Evolutionary conservation across 2,888 invertebrate species (phyloP), one percentile per base, ranked within the genome.

Genomic region (Tetheella fluctuosa): DNA sequence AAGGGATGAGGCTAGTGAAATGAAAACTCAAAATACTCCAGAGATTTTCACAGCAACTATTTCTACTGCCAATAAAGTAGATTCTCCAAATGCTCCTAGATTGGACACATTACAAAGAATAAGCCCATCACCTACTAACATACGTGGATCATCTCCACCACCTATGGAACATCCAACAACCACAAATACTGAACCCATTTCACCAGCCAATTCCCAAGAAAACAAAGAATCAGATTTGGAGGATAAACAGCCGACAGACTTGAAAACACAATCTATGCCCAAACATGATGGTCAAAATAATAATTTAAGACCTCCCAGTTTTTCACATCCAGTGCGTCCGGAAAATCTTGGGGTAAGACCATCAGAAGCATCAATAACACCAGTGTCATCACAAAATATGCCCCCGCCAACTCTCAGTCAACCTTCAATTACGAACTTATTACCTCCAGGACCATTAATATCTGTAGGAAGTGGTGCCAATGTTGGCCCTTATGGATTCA

Each of bases 401-500:
- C 90, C 89, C 37, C 91, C 92, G 59, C 91, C 90, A 48, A 74
- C 90, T 39, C 88, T 94, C 8, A 93, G 90, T 48, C 95, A 95
- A 76, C 91, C 94, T 25, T 93, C 95, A 15, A 84, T 95, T 59
- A 90, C 94, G 52, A 94, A 93, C 28, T 80, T 95, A 52, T 84
- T 95, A 83, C 94, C 94, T 62, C 94, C 94, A 58, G 94, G 94
- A 52, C 94, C 95, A 71, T 80, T 95, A 66, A 94, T 95, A 71
- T 94, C 95, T 48, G 94, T 95, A 7, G 95, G 95, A 59, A 94
- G 93, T 76, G 90, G 91, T 59, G 82, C 94, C 57, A 93, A 94
- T 74, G 93, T 94, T 71, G 93, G 94, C 10, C 94, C 95, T 59
- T 96, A 95, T 80, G 93, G 95, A 15, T 95, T 95, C 70, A 94